Base-by-base conservation (phyloP, 2,888 invertebrate genomes). In the Epicampocera succincta region DNA sequence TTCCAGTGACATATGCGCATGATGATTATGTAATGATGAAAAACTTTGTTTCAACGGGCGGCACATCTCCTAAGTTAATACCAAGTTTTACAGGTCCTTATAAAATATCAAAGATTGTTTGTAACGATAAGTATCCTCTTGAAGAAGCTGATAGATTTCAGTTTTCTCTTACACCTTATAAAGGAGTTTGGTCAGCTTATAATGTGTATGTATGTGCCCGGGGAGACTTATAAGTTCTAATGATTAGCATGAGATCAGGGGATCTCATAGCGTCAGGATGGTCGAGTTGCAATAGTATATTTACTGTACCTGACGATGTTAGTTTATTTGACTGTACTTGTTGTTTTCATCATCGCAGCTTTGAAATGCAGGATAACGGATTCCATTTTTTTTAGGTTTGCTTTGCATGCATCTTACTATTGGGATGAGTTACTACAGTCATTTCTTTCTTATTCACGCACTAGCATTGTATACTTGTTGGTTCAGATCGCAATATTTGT, bases 251-350 rank as follows among this genome's bases (percentile, higher is more conserved):
- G 15, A 46, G 46, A 46, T 46, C 46, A 46, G 9, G 46, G n/a
- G 46, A 46, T 46, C 46, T 46, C 17, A 17, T 46, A 15, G 46
- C n/a, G n/a, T 46, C 46, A 46, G 46, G 46, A 46, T 46, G 46
- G 46, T 9, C 46, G 46, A 46, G 9, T 3, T 46, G 46, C 15
- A 46, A 15, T 15, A 46, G 29, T 29, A n/a, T n/a, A n/a, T n/a
- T n/a, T n/a, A n/a, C n/a, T n/a, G n/a, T n/a, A n/a, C n/a, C n/a
- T n/a, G n/a, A n/a, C n/a, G n/a, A n/a, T n/a, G n/a, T n/a, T n/a
- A n/a, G n/a, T n/a, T n/a, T n/a, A n/a, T n/a, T n/a, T n/a, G n/a
- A n/a, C n/a, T n/a, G n/a, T n/a, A n/a, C n/a, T n/a, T n/a, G n/a
- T n/a, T n/a, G n/a, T n/a, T n/a, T n/a, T n/a, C n/a, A n/a, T n/a